Conservation (phyloP, 2,888 invertebrate genomes). For the Hemicrepidius hirtus region DNA sequence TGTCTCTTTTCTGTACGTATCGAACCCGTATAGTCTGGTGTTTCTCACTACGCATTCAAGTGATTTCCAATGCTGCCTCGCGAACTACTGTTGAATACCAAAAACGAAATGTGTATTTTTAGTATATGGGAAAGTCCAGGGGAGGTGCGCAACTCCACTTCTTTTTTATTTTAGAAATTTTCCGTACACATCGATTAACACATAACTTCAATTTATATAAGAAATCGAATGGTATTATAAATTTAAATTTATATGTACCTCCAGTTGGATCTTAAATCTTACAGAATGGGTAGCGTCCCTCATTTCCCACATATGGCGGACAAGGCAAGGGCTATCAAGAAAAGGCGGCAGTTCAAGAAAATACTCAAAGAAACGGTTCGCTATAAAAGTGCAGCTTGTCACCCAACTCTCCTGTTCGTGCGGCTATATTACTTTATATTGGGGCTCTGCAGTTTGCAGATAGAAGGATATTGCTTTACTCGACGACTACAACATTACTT, state of each 20-base stretch:
- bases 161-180: too few species aligned
- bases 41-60: too few species aligned
- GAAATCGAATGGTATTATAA: not conserved
- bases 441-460: constrained; percentile 63
- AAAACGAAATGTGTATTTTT: too few species aligned
- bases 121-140: too few species aligned
- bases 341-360: constrained; percentile 46
- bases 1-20: too few species aligned
- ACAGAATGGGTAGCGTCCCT: constrained; percentile 15
- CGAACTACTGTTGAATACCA: too few species aligned
- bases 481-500: constrained; percentile 52
- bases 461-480: constrained; percentile 63
- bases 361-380: constrained; percentile 54
- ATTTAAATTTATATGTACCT: constrained; percentile 7
- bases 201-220: not conserved
- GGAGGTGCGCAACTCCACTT: too few species aligned
- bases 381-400: constrained; percentile 63
- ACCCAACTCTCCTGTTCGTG: constrained; percentile 49
- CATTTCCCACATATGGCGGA: constrained; percentile 51
- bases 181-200: too few species aligned
- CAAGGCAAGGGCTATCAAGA: constrained; percentile 27
- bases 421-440: constrained; percentile 63
- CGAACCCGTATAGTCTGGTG: too few species aligned
- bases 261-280: constrained; percentile 19
- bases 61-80: too few species aligned